Evolutionary conservation across 2,888 invertebrate genomes (phyloP).

Genomic region (Harpalus rufipes): DNA sequence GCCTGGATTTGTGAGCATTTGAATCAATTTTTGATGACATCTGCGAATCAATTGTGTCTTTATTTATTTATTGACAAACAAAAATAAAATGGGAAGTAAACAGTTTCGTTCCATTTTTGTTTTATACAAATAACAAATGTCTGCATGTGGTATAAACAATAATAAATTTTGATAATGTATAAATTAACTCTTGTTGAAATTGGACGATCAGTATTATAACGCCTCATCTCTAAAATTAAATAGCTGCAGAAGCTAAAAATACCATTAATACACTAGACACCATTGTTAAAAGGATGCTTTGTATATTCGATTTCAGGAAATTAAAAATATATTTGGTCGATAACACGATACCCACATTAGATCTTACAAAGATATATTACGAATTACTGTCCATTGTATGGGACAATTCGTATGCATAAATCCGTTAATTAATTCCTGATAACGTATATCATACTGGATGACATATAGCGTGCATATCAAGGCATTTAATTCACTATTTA

Average conservation of each 20-base stretch:
- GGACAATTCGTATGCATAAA: not conserved
- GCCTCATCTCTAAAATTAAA: not conserved
- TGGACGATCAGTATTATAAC: not conserved
- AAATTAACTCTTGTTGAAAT: not conserved
- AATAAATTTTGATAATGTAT: not conserved
- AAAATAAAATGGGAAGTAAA: not conserved
- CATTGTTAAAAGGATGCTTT: not conserved
- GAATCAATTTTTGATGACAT: not conserved
- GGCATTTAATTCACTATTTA: no score
- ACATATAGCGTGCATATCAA: not conserved
- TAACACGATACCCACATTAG: not conserved
- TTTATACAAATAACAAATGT: not conserved
- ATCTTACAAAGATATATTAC: not conserved
- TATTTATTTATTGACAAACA: not conserved
- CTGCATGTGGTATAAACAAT: not conserved
- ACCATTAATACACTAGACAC: not conserved
- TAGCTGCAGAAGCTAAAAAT: not conserved
- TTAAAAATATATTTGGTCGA: not conserved
- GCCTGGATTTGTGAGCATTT: not conserved
- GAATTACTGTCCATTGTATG: not conserved
- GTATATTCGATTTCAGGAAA: not conserved
- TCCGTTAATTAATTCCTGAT: not conserved
- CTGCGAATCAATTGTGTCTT: not conserved
- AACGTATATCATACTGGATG: not conserved
- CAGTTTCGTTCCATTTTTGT: no score